phyloP scores from a whole-genome alignment of 2,797 vertebrate species.

The Hydrophis major region DNA sequence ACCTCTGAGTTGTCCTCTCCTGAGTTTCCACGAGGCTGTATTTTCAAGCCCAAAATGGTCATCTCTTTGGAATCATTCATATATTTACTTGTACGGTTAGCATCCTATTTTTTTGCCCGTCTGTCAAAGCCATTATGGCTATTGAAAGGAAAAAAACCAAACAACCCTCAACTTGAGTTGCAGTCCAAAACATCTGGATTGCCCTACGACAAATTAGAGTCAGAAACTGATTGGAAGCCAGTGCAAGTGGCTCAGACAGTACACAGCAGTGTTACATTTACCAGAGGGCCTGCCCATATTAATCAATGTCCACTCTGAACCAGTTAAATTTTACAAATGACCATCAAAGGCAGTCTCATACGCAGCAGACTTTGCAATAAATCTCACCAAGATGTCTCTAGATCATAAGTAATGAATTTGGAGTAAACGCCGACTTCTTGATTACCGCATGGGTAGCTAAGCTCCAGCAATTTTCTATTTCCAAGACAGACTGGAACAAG shows the following conservation, averaged over 20 bases:
- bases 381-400: neutral
- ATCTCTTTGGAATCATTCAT: neutral
- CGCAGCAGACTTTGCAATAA: neutral
- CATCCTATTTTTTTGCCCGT: neutral
- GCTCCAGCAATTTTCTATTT: neutral
- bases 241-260: neutral
- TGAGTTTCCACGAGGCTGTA: neutral
- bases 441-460: neutral
- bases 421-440: neutral
- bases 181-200: neutral
- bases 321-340: neutral
- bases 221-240: neutral
- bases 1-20: neutral
- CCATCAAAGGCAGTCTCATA: neutral
- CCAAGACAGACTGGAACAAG: neutral
- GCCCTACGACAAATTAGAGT: neutral
- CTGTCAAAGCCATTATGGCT: neutral
- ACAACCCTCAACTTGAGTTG: neutral
- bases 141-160: neutral
- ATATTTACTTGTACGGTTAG: neutral
- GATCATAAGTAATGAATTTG: neutral
- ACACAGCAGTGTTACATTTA: neutral
- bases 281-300: neutral
- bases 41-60: neutral
- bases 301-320: neutral